These are phyloP conservation scores for Chunga burmeisteri DNA, from an alignment of 2,113 vertebrate species.

Conservation along the genomic window DNA sequence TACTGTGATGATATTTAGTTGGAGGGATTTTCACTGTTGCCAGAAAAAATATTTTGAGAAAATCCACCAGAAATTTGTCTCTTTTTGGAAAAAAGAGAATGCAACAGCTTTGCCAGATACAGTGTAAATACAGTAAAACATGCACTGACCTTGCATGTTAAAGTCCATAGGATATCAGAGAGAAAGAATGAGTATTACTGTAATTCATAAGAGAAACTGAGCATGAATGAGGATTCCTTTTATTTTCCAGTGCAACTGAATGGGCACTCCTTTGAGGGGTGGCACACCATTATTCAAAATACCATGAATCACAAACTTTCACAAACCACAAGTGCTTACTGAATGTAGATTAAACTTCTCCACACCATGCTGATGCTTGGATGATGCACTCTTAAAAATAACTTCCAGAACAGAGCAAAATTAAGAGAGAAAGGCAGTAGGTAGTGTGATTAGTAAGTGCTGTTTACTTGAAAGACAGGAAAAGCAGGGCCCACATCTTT, in stretches of 20 bases:
- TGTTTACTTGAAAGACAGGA: not conserved
- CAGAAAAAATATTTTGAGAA: not conserved
- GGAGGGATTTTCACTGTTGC: not conserved
- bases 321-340: not conserved
- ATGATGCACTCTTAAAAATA: not conserved
- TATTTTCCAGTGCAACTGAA: not conserved
- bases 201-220: not conserved
- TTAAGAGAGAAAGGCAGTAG: not conserved
- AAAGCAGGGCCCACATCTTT: not conserved
- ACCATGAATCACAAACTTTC: not conserved
- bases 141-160: not conserved
- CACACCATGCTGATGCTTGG: not conserved
- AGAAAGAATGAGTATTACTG: not conserved
- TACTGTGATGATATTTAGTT: not conserved
- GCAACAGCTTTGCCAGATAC: not conserved
- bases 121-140: not conserved
- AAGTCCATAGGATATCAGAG: not conserved
- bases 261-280: not conserved
- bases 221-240: not conserved
- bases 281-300: not conserved
- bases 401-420: not conserved
- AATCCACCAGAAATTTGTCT: not conserved
- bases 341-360: not conserved
- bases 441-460: not conserved
- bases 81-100: not conserved